Evolutionary conservation across 1,140 invertebrate species (phyloP).

Genomic region (Bombus picipes): DNA sequence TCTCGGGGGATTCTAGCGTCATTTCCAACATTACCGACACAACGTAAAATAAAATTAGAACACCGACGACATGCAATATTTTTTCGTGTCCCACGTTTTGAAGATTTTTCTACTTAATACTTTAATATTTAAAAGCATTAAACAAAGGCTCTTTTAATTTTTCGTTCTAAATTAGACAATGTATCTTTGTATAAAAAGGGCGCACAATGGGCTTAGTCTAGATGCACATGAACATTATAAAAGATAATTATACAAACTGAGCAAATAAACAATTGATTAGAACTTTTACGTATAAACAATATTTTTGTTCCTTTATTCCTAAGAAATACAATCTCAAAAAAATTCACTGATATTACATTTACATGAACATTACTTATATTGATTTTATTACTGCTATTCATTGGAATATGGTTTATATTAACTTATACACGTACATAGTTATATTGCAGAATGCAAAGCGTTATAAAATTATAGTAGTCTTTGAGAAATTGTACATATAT

Average conservation of each 20-base stretch:
- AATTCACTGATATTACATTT: background rate
- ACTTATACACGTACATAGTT: no score
- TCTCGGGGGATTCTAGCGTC: background rate
- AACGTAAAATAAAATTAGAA: background rate
- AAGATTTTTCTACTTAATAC: no score
- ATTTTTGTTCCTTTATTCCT: conserved; percentile 6
- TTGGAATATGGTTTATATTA: background rate
- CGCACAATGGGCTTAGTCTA: no score
- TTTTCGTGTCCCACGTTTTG: no score
- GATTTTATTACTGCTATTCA: background rate
- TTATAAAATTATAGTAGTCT: background rate
- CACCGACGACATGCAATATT: no score
- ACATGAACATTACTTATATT: background rate
- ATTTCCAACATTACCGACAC: background rate
- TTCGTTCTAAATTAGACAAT: no score
- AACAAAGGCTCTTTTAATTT: no score
- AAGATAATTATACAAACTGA: background rate
- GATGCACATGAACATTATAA: no score
- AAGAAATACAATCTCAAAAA: background rate
- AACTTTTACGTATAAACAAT: background rate
- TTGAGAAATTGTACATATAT: background rate
- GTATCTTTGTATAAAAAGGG: no score
- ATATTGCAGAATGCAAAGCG: background rate
- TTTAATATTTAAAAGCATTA: no score
- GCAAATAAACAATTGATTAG: background rate